Evolutionary conservation across 2,797 vertebrate species (phyloP).

Genomic region (Pitangus sulphuratus): DNA sequence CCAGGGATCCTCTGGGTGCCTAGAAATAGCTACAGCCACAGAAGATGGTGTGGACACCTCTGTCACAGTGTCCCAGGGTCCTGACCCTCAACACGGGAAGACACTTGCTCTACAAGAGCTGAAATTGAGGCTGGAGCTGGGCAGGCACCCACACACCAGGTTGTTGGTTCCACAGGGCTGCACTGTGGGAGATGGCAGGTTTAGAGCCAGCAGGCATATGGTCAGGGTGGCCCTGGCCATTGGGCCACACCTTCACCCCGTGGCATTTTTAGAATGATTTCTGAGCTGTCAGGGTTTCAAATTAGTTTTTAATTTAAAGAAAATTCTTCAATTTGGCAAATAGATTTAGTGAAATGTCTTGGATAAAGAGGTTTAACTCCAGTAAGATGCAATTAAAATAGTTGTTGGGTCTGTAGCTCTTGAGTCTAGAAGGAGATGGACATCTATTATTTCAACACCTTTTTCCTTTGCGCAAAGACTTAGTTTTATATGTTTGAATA

Average conservation of each 20-base stretch:
- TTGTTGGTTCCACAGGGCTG: accelerated
- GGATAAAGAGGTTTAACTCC: neutral
- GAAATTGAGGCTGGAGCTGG: neutral
- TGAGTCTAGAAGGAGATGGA: neutral
- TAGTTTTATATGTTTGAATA: neutral
- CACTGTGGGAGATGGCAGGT: neutral
- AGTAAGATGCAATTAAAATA: neutral
- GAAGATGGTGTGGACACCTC: accelerated
- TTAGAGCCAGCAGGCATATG: neutral
- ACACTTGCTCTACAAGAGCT: neutral
- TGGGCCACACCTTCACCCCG: accelerated
- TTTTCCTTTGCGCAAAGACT: neutral
- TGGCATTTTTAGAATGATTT: accelerated
- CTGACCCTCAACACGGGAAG: accelerated
- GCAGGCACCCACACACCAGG: neutral
- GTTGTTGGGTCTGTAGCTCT: neutral
- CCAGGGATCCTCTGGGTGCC: accelerated
- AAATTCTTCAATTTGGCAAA: neutral
- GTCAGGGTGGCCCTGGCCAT: neutral
- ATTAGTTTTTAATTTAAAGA: neutral
- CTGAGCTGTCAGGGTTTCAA: neutral
- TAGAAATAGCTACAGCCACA: neutral
- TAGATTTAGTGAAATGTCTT: neutral
- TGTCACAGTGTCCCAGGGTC: accelerated
- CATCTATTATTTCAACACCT: neutral